A percentile compares a stretch with the other conserved stretches of the same genome.
Evolutionary conservation across 1,140 invertebrate genomes (phyloP).

Genomic region (Vanessa atalanta): DNA sequence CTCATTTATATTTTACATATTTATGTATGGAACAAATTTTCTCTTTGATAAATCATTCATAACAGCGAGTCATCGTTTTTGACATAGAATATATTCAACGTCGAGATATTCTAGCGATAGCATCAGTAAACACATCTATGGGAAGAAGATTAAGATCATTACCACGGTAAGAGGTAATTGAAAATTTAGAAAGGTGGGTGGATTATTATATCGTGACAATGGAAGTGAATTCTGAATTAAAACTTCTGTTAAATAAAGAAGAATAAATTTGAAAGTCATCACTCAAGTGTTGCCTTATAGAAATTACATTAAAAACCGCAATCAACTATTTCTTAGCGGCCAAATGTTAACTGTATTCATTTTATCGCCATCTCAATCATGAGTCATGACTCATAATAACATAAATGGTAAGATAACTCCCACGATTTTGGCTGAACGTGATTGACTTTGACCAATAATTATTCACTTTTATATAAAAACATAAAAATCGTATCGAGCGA

Average conservation of each 20-base stretch:
- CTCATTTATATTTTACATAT: no score
- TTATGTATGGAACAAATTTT: no score
- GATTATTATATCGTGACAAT: slow-evolving; percentile 21
- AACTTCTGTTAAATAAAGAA: background rate
- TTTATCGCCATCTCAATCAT: slow-evolving; percentile 10
- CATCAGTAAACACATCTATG: slow-evolving; percentile 14
- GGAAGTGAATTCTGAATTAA: slow-evolving; percentile 15
- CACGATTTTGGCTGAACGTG: background rate
- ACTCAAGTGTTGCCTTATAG: slow-evolving; percentile 11
- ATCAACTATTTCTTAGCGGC: slow-evolving; percentile 1
- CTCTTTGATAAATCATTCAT: no score
- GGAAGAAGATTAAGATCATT: slow-evolving; percentile 25
- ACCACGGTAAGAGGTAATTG: slow-evolving; percentile 32
- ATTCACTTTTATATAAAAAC: no score
- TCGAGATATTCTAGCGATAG: slow-evolving; percentile 12
- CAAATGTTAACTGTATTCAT: slow-evolving; percentile 9
- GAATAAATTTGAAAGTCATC: slow-evolving; percentile 25
- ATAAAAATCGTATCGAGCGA: no score
- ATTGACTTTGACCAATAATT: background rate
- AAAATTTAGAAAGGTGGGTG: slow-evolving; percentile 38
- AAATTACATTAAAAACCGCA: slow-evolving; percentile 5
- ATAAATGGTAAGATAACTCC: background rate
- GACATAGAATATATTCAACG: background rate
- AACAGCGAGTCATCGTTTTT: background rate
- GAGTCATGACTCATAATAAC: background rate